These are phyloP conservation scores for Paraplagusia blochii DNA, from an alignment of 2,113 vertebrate genomes.

Conservation along the genomic window DNA sequence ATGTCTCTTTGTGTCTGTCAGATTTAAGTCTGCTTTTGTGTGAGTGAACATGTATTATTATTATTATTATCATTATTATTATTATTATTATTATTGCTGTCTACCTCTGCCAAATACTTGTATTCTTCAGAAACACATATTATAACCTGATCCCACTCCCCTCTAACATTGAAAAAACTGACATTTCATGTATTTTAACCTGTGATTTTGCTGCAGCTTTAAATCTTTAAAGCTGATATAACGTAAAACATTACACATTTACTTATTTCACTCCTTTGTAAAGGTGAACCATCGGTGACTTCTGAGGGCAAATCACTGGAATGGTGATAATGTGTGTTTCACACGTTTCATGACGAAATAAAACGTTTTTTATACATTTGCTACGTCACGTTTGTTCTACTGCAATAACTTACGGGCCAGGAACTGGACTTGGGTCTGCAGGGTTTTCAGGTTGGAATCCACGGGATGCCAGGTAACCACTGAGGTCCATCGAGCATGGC, in stretches of 20 bases:
- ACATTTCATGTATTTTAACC: constrained; percentile 47
- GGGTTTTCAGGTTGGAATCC: too few relatives aligned
- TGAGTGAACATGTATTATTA: constrained; percentile 54
- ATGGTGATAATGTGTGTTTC: constrained; percentile 81
- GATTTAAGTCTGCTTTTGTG: constrained; percentile 53
- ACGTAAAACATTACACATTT: constrained; percentile 36
- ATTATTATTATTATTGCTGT: constrained; percentile 63
- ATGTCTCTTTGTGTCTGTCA: constrained; percentile 57
- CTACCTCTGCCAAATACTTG: constrained; percentile 70
- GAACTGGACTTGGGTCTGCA: too few relatives aligned
- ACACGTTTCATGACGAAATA: constrained; percentile 95
- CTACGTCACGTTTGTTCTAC: background rate
- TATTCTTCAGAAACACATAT: constrained; percentile 41
- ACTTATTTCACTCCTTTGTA: constrained; percentile 25
- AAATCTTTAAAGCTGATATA: constrained; percentile 32
- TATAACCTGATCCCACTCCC: constrained; percentile 10
- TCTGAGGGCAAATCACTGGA: constrained; percentile 74
- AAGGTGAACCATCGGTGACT: constrained; percentile 61
- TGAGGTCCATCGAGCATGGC: too few relatives aligned
- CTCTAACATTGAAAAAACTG: constrained; percentile 22
- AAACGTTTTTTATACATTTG: constrained; percentile 84
- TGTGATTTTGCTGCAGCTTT: constrained; percentile 45
- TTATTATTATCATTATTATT: constrained; percentile 28
- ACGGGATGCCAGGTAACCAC: too few relatives aligned
- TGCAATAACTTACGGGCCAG: too few relatives aligned